A percentile compares a stretch with the other conserved stretches of the same genome.
These are phyloP conservation scores for Kryptolebias marmoratus DNA, from an alignment of 2,113 vertebrate species.

Conservation along the genomic window DNA sequence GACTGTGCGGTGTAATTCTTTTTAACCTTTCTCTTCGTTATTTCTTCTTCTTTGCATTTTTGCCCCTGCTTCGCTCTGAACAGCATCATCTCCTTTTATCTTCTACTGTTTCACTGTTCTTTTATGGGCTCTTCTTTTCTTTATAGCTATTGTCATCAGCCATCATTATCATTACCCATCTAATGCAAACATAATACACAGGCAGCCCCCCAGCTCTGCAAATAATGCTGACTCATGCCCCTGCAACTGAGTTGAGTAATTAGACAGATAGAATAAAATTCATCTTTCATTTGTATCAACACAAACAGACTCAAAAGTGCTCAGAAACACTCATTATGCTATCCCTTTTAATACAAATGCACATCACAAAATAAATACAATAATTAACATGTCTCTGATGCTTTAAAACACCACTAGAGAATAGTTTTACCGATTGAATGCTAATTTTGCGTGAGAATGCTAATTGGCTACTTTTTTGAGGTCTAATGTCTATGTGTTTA, in stretches of 20 bases:
- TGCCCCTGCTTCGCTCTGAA: not conserved
- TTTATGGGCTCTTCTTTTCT: not conserved
- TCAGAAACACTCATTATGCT: slow-evolving; percentile 4
- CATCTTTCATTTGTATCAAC: slow-evolving; percentile 23
- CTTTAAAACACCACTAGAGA: too few relatives aligned
- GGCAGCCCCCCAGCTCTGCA: slow-evolving; percentile 48
- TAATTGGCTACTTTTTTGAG: too few relatives aligned
- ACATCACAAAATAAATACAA: not conserved
- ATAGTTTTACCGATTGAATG: too few relatives aligned
- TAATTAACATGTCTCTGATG: too few relatives aligned
- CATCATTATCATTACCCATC: slow-evolving; percentile 53
- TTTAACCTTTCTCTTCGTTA: slow-evolving; percentile 8
- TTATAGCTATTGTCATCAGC: not conserved
- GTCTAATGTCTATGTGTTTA: too few relatives aligned
- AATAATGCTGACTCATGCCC: slow-evolving; percentile 48
- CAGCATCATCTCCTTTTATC: not conserved
- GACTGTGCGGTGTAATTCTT: not conserved
- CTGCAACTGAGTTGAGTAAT: slow-evolving; percentile 50
- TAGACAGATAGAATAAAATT: slow-evolving; percentile 33
- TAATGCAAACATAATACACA: slow-evolving; percentile 60
- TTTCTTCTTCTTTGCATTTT: slow-evolving; percentile 11
- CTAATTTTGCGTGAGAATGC: too few relatives aligned
- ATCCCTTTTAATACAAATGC: slow-evolving; percentile 6
- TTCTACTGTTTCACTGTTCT: not conserved
- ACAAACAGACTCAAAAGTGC: slow-evolving; percentile 7